phyloP scores from a whole-genome alignment of 2,888 invertebrate species.

The Ornithoptera priamus region DNA sequence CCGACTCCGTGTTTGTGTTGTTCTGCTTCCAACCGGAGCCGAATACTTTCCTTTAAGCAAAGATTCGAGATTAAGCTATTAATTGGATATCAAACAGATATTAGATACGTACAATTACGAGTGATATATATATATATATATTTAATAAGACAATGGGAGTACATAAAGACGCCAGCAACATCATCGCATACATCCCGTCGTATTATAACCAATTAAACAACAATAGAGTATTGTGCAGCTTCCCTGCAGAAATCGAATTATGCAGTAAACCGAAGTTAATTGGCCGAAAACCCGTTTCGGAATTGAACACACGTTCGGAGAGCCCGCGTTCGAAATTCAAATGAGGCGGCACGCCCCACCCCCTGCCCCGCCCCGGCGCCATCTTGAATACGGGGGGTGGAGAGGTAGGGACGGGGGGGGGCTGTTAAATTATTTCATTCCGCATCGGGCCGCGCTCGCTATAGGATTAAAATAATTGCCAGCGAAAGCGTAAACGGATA shows the following conservation, averaged over 20 bases:
- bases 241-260: constrained; percentile 66
- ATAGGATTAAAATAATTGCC: constrained; percentile 80
- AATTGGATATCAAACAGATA: no score
- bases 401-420: constrained; percentile 48
- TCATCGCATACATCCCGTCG: constrained; percentile 33
- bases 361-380: constrained; percentile 74
- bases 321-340: constrained; percentile 77
- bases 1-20: constrained; percentile 36
- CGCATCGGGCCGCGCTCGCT: constrained; percentile 73
- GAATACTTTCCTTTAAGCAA: background rate
- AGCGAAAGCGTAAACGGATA: constrained; percentile 77
- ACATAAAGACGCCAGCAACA: no score
- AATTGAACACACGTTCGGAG: constrained; percentile 74
- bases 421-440: constrained; percentile 80
- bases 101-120: no score
- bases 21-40: background rate
- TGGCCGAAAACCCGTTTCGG: constrained; percentile 73
- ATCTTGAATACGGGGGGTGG: constrained; percentile 61
- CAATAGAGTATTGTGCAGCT: constrained; percentile 59
- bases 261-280: constrained; percentile 64
- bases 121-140: no score
- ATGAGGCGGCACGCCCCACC: constrained; percentile 78
- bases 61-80: no score
- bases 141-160: no score
- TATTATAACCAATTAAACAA: constrained; percentile 60